A percentile compares a stretch with the other conserved stretches of the same genome.
Evolutionary conservation across 2,888 invertebrate genomes (phyloP).

Genomic region (Cantharis flavilabris): DNA sequence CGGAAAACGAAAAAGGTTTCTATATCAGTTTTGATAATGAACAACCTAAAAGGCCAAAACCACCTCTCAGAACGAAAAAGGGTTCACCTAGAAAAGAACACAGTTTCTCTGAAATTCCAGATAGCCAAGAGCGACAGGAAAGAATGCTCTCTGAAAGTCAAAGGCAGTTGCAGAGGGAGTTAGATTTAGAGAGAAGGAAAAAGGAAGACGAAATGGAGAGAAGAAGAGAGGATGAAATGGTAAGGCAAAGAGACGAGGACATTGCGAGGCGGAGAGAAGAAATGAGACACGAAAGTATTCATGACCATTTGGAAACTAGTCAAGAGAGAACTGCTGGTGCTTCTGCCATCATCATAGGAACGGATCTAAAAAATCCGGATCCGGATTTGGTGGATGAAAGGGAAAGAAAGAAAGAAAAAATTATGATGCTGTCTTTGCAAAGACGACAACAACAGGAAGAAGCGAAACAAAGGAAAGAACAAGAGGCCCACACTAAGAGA

Average conservation of each 20-base stretch:
- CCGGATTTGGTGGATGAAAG: constrained; percentile 87
- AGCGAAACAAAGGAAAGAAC: constrained; percentile 81
- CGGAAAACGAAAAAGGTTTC: constrained; percentile 78
- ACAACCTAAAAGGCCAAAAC: constrained; percentile 86
- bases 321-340: constrained; percentile 55
- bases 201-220: constrained; percentile 51
- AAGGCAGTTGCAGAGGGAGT: constrained; percentile 57
- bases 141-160: constrained; percentile 40
- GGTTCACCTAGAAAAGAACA: constrained; percentile 78
- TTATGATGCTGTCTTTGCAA: constrained; percentile 87
- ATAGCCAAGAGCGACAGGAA: constrained; percentile 18
- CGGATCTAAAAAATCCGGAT: constrained; percentile 68
- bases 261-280: constrained; percentile 41
- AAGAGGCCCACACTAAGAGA: constrained; percentile 73
- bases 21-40: constrained; percentile 93
- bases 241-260: constrained; percentile 50
- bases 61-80: constrained; percentile 77
- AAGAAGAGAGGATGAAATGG: constrained; percentile 57
- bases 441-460: constrained; percentile 91
- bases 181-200: constrained; percentile 55
- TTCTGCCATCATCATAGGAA: constrained; percentile 69
- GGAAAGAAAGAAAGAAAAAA: constrained; percentile 90
- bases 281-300: constrained; percentile 52
- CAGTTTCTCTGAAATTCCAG: constrained; percentile 36
- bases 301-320: constrained; percentile 54